These are phyloP conservation scores for Chaetodon trifascialis DNA, from an alignment of 2,113 vertebrate species.

Conservation along the genomic window DNA sequence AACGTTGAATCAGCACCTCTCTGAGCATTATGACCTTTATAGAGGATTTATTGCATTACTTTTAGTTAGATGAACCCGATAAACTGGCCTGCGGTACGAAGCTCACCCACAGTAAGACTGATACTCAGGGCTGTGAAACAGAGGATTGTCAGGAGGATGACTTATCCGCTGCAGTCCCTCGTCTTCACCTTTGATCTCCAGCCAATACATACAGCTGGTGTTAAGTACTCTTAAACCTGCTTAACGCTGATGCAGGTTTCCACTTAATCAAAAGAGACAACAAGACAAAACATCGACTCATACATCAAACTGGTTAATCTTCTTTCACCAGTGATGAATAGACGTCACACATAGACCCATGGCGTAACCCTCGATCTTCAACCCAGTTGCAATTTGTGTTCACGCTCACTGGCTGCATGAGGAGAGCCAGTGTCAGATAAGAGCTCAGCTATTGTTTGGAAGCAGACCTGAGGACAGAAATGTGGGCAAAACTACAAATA, in stretches of 20 bases:
- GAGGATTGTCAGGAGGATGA: conserved; percentile 20
- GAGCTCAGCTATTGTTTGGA: too few relatives aligned
- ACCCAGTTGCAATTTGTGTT: conserved; percentile 39
- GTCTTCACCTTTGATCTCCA: conserved; percentile 56
- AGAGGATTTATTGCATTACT: not conserved
- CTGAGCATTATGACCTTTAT: not conserved
- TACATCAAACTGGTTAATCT: conserved; percentile 44
- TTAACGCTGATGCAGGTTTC: conserved; percentile 51
- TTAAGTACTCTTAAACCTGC: conserved; percentile 48
- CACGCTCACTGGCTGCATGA: not conserved
- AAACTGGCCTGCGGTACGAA: not conserved
- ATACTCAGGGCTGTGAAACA: not conserved
- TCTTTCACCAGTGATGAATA: conserved; percentile 50
- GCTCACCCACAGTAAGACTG: not conserved
- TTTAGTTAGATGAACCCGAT: not conserved
- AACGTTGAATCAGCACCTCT: not conserved
- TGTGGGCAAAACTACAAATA: too few relatives aligned
- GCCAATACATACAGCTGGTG: conserved; percentile 33
- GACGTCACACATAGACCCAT: conserved; percentile 5
- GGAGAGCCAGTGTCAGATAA: not conserved
- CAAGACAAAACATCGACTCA: conserved; percentile 47
- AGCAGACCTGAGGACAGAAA: too few relatives aligned
- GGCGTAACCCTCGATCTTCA: conserved; percentile 45
- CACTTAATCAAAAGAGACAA: conserved; percentile 46
- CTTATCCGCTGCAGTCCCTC: conserved; percentile 1